Base-by-base conservation (phyloP, 2,797 vertebrate genomes). In the Amblyraja radiata region DNA sequence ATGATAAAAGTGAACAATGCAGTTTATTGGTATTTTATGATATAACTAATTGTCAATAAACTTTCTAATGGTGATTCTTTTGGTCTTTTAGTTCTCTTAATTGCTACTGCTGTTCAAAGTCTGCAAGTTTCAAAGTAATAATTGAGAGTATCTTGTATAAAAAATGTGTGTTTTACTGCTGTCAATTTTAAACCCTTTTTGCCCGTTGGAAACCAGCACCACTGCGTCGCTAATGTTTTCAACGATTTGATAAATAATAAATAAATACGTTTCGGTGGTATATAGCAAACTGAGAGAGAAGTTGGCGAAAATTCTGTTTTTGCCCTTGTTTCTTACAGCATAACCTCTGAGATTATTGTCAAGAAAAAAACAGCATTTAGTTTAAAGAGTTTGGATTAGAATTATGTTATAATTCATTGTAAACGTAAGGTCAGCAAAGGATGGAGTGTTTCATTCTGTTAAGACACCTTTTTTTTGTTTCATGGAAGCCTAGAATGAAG, bases 21-120 rank as follows among this genome's bases (percentile, higher is more conserved):
- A 16, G 36, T 91, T 36, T 68, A 39, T 90, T 68, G 88, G 23
- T 90, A 90, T 39, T 90, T 90, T 71, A 39, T n/a, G 39, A 39
- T 36, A 90, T 39, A 65, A n/a, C 36, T 71, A 36, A 90, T 84
- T 71, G 21, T 68, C 16, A 90, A 71, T 90, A 90, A 90, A 90
- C 71, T 8, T 90, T 68, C 61, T 54, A 28, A 14, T 84, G 25
- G 54, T 84, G 54, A 61, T 28, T 28, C 23, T 90, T 32, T 71
- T 90, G 63, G 32, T 36, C 18, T 68, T 90, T 39, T 71, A 23
- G 21, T 71, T 88, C 16, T 61, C n/a, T 88, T 88, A n/a, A 58
- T 68, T n/a, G 39, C 39, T 58, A 90, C 88, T 71, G 16, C 2
- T 90, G 63, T 71, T 21, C 88, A 3, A 71, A 71, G 18, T 84